Base-by-base conservation (phyloP, 2,113 vertebrate species). In the Ceuthmochares aereus region DNA sequence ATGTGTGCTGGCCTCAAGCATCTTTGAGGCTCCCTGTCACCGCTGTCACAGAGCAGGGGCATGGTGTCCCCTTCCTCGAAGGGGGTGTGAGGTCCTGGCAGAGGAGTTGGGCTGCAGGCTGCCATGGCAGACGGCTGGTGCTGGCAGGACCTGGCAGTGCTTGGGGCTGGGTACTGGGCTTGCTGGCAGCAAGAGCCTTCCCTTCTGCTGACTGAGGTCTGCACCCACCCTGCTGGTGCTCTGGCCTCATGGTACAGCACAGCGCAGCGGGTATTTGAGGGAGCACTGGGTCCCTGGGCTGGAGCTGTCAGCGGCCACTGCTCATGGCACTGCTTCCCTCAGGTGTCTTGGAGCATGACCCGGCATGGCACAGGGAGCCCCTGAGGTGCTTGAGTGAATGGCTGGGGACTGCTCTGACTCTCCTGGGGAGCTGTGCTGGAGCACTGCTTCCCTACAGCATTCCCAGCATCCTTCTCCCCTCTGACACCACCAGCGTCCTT, bases 251-350 rank as follows among this genome's bases (percentile, higher is more conserved):
- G 32, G 30, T 23, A 20, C 1, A 0, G 43, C 72, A 52, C 0
- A 0, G 42, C 0, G 0, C 19, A 2, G 55, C 8, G 27, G 30
- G 25, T 30, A 30, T 58, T 8, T 36, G 9, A 9, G 29, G 17
- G 21, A 60, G 21, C 80, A 18, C 5, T 0, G 0, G 29, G 40
- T 76, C 29, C 26, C 63, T 26, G 34, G 62, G 6, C 49, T 55
- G 58, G 60, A n/a, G 17, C 43, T 54, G 34, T 14, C 27, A 70
- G 43, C 7, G 14, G n/a, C 14, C 21, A 16, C n/a, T 7, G 47
- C 12, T 78, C 40, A 40, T 40, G 40, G 40, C 40, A 40, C 40
- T 40, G 40, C 40, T 40, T 40, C 40, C 34, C 47, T 75, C 22
- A 1, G 7, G 30, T 37, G 59, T 32, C 83, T 51, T 26, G 52